A percentile compares a stretch with the other conserved stretches of the same genome.
These are phyloP conservation scores for Sturmia bella DNA, from an alignment of 2,888 invertebrate species.

Conservation along the genomic window DNA sequence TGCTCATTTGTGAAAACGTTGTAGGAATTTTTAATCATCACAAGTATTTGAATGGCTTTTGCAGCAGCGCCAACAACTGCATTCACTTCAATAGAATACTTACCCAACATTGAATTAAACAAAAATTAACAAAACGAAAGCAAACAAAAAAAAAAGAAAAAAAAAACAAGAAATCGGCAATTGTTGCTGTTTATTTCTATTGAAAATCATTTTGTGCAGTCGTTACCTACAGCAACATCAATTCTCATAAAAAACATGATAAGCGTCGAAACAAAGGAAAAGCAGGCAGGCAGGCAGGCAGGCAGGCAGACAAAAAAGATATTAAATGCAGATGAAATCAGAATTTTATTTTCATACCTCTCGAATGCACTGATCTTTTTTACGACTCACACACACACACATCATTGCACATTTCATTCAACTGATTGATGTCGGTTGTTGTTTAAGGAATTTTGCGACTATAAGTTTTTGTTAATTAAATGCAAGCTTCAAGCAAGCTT, in stretches of 20 bases:
- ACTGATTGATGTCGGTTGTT: conserved; percentile 15
- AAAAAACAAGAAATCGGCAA: conserved; percentile 26
- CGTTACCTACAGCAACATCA: conserved; percentile 27
- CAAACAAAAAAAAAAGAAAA: neutral
- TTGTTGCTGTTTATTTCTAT: conserved; percentile 54
- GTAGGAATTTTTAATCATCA: conserved; percentile 60
- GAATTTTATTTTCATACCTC: conserved; percentile 43
- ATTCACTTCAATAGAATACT: conserved; percentile 29
- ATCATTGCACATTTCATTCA: conserved; percentile 29
- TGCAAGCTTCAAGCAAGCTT: neutral
- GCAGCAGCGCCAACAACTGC: conserved; percentile 21
- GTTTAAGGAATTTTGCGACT: neutral
- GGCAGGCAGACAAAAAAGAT: neutral
- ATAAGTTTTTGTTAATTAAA: conserved; percentile 14
- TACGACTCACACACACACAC: conserved; percentile 13
- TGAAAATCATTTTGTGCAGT: conserved; percentile 43
- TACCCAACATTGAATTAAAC: conserved; percentile 37
- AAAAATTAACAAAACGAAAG: neutral
- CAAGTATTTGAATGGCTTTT: conserved; percentile 40
- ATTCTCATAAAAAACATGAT: conserved; percentile 33
- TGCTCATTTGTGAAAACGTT: conserved; percentile 56
- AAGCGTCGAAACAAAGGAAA: conserved; percentile 32
- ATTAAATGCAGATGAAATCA: conserved; percentile 30
- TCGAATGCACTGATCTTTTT: conserved; percentile 24
- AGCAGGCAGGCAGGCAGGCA: no score